Evolutionary conservation across 2,113 vertebrate species (phyloP).

Genomic region (Helogale parvula): DNA sequence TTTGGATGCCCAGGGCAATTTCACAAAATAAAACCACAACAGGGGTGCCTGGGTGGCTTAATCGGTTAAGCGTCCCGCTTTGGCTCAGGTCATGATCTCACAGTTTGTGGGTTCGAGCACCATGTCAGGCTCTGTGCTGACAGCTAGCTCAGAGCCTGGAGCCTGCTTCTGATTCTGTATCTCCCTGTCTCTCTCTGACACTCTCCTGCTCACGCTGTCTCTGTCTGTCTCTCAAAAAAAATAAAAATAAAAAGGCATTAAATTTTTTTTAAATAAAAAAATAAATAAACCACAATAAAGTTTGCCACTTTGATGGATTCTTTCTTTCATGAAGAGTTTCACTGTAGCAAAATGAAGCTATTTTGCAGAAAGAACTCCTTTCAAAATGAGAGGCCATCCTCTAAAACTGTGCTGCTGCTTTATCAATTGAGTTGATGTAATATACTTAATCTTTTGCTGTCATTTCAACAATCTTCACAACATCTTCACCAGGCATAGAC

Average conservation of each 20-base stretch:
- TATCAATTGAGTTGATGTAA: neutral
- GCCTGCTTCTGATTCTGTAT: too few relatives aligned
- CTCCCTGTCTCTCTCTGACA: too few relatives aligned
- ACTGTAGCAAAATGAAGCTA: neutral
- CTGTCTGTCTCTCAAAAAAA: too few relatives aligned
- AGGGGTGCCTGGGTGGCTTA: neutral
- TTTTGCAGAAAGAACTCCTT: neutral
- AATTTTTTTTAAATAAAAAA: too few relatives aligned
- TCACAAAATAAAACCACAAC: neutral
- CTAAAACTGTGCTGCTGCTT: neutral
- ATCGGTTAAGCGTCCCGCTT: too few relatives aligned
- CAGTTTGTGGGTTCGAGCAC: too few relatives aligned
- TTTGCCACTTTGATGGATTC: neutral
- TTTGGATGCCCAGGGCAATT: neutral
- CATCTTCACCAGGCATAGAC: neutral
- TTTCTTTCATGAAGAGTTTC: neutral
- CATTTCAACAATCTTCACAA: neutral
- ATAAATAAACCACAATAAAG: neutral
- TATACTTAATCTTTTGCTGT: neutral
- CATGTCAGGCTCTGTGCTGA: too few relatives aligned
- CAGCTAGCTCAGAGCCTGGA: too few relatives aligned
- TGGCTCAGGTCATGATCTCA: too few relatives aligned
- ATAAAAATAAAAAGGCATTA: too few relatives aligned
- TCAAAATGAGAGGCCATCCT: neutral
- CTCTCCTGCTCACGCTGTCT: too few relatives aligned